Evolutionary conservation across 1,140 invertebrate species (phyloP), one percentile per base, ranked within the genome.

Genomic region (Calephelis nemesis): DNA sequence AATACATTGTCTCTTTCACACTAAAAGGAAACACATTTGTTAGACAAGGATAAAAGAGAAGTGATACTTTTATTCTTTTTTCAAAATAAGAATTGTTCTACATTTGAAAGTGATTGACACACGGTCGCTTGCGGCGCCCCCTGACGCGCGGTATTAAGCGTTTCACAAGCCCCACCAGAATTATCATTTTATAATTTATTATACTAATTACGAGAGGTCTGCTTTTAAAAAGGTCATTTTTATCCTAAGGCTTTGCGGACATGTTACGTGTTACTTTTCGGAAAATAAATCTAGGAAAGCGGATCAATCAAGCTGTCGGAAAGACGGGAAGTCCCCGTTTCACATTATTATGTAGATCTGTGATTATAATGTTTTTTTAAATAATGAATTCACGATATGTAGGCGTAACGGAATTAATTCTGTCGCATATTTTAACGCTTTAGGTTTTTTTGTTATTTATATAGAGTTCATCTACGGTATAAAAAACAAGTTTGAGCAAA

Each of bases 121-220:
- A 79, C 85, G 87, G 89, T 89, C 86, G 87, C 87, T 75, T 72
- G 79, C 76, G 83, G 85, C 84, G 81, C 86, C 84, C 82, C 86
- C 85, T 74, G 82, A 85, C 86, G 84, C 79, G 79, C 80, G 77
- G 84, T 73, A 82, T 84, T 84, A 87, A 86, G 76, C 85, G 77
- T 77, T 85, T 83, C 87, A 85, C 87, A 88, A 88, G 89, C 81
- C 85, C 84, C 84, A 78, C 81, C 71, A 84, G 87, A 85, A 87
- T 88, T 91, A 91, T 90, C 89, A 87, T 91, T 91, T 91, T 88
- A 87, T 87, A 88, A 91, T 91, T 89, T 91, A 91, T 91, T 88
- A 90, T 87, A 83, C 87, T 91, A 91, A 91, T 91, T 91, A 90
- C 85, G 78, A 85, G 84, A 84, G 80, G 82, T 68, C 78, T 78